A percentile compares a stretch with the other conserved stretches of the same genome.
These are phyloP conservation scores for Caenorhabditis imperialis DNA, from an alignment of 2,888 invertebrate species.

Conservation along the genomic window DNA sequence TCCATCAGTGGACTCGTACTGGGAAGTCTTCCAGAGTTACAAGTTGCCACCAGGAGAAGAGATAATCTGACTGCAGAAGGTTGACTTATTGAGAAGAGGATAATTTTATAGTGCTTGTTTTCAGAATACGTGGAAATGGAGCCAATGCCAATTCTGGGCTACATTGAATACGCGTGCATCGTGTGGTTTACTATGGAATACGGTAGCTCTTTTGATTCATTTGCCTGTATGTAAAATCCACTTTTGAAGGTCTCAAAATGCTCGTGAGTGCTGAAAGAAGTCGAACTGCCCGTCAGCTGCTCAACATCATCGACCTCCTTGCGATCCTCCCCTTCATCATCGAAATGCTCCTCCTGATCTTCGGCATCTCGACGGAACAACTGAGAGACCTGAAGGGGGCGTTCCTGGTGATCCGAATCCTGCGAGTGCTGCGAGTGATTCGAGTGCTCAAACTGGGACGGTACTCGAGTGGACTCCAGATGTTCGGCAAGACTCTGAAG, in stretches of 20 bases:
- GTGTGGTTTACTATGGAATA: constrained; percentile 75
- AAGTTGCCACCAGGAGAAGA: constrained; percentile 52
- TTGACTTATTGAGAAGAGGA: not conserved
- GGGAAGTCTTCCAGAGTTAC: constrained; percentile 72
- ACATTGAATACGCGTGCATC: constrained; percentile 73
- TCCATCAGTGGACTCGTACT: constrained; percentile 74
- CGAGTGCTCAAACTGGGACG: constrained; percentile 75
- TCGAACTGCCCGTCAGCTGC: constrained; percentile 65
- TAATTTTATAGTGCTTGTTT: not conserved
- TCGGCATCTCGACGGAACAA: constrained; percentile 72
- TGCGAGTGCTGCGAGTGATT: constrained; percentile 74
- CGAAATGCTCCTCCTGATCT: constrained; percentile 68
- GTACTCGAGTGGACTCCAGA: constrained; percentile 74
- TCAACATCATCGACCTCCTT: constrained; percentile 74
- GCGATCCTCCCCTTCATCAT: constrained; percentile 74
- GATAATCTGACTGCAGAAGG: constrained; percentile 28
- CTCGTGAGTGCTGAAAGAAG: constrained; percentile 66
- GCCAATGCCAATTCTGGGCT: constrained; percentile 66
- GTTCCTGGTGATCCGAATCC: constrained; percentile 73
- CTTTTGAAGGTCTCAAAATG: constrained; percentile 64
- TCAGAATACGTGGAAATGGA: constrained; percentile 66
- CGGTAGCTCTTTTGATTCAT: too few relatives aligned
- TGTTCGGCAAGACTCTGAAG: constrained; percentile 76
- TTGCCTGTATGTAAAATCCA: too few relatives aligned
- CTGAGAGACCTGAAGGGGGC: constrained; percentile 74